Base-by-base conservation (phyloP, 2,888 invertebrate genomes). In the Sinhomidia bicolor region DNA sequence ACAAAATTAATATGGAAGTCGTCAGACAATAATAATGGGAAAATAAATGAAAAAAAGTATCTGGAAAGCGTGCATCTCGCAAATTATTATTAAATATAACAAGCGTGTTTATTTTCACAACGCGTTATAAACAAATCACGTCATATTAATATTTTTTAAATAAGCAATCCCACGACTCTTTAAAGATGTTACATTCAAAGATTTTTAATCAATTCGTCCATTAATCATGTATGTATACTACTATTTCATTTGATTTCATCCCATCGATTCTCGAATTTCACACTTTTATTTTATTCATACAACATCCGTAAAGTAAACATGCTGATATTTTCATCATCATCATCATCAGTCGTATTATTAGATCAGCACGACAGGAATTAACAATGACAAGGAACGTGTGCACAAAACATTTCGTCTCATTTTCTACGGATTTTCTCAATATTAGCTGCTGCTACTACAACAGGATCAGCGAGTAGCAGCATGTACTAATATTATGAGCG, bases 151-250 rank as follows among this genome's bases (percentile, higher is more conserved):
- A 54, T 32, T 32, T 10, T 3, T 1, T n/a, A 47, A 51, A 4
- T 26, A 51, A 74, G 26, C 10, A 47, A 51, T 74, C 51, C 23
- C 74, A n/a, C 74, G 51, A 47, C 32, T n/a, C 20, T 3, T 41
- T 10, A 26, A 10, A 20, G 20, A 44, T 71, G 41, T 32, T 23
- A 44, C 32, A 26, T 44, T 23, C 32, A 62, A 74, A 85, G 84
- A 74, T 74, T 81, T 74, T 81, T 86, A 86, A 86, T 86, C 86
- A 86, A 86, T 71, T 80, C 44, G 23, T 44, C 41, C 44, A 41
- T 20, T n/a, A n/a, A n/a, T 23, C 44, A 47, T 44, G 2, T 47
- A 32, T 36, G 17, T 32, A 2, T 51, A 20, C 60, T 12, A 5
- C 36, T 36, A 36, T n/a, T n/a, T n/a, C 41, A 20, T n/a, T n/a